Conservation (phyloP, 1,140 invertebrate genomes). For the Drosophila sulfurigaster region DNA sequence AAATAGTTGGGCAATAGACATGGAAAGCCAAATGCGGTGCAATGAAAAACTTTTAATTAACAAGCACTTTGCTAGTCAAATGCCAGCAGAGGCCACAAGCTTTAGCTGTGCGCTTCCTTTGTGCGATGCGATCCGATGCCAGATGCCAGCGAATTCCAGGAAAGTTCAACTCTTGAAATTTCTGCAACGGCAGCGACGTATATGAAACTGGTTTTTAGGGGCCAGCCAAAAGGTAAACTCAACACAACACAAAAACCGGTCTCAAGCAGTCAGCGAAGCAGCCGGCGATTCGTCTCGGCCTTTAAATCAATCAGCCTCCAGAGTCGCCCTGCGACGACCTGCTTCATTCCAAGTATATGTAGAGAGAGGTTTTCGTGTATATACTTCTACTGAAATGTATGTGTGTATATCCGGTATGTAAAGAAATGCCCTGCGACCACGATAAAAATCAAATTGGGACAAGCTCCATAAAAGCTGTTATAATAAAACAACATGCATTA, state of each 20-base stretch:
- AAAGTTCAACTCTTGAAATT: slow-evolving; percentile 77
- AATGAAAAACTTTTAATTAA: slow-evolving; percentile 63
- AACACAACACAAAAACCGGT: slow-evolving; percentile 33
- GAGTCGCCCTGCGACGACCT: slow-evolving; percentile 41
- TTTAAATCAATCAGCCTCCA: slow-evolving; percentile 72
- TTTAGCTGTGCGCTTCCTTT: slow-evolving; percentile 29
- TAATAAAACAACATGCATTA: slow-evolving; percentile 43
- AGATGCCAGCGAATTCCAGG: slow-evolving; percentile 63
- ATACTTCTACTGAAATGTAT: slow-evolving; percentile 17
- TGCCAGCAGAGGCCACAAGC: slow-evolving; percentile 23
- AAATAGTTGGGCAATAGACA: slow-evolving; percentile 24
- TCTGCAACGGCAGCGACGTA: slow-evolving; percentile 36
- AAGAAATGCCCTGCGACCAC: slow-evolving; percentile 65
- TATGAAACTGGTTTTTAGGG: slow-evolving; percentile 67
- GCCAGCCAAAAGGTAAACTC: slow-evolving; percentile 44
- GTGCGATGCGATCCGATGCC: not conserved
- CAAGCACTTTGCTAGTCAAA: slow-evolving; percentile 51
- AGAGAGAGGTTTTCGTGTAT: not conserved
- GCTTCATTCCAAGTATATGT: slow-evolving; percentile 22
- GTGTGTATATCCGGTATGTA: slow-evolving; percentile 54
- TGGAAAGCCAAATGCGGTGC: slow-evolving; percentile 25
- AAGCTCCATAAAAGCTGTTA: slow-evolving; percentile 62
- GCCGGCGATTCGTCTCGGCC: slow-evolving; percentile 31
- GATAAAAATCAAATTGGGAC: slow-evolving; percentile 77
- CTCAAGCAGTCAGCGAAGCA: not conserved